Evolutionary conservation across 2,113 vertebrate genomes (phyloP), one percentile per base, ranked within the genome.

Genomic region (Triplophysa rosa): DNA sequence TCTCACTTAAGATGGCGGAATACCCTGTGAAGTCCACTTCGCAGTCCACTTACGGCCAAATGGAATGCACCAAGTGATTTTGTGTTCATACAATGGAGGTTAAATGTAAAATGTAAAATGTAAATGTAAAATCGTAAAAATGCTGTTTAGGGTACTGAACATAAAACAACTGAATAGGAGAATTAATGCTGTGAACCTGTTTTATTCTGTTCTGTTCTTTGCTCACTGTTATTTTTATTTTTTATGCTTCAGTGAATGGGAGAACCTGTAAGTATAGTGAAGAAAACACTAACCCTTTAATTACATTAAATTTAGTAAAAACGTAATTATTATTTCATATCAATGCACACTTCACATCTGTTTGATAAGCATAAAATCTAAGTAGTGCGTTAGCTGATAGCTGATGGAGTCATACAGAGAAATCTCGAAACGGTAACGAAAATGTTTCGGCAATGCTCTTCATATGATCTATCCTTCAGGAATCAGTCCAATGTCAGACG

Each of bases 401-500:
- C 47, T 19, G 2, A 19, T 19, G 8, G 19, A n/a, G 2, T 16
- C 7, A 42, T 66, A 7, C 49, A 4, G 29, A 49, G 26, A 63
- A 75, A 24, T 4, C 11, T 17, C 47, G 6, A 37, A 37, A 45
- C 52, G 23, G 14, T 29, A 2, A 47, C 12, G 19, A 45, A 66
- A 16, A 6, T 8, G 1, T 3, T 45, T 21, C 8, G 12, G 33
- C 40, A 47, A 42, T 14, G 0, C 12, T 69, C 26, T 61, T n/a
- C 3, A 0, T 17, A 0, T 77, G 7, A 3, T 73, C 12, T 73
- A 21, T 62, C 33, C 26, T 64, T 0, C 90, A 99, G 98, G 90
- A 98, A 96, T 88, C 98, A 95, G 85, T 93, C 89, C 3, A 96
- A 99, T 0, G 92, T 99, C 84, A 90, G 97, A 80, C 94, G 97